Base-by-base conservation (phyloP, 2,797 vertebrate species). In the Neomorphus geoffroyi region DNA sequence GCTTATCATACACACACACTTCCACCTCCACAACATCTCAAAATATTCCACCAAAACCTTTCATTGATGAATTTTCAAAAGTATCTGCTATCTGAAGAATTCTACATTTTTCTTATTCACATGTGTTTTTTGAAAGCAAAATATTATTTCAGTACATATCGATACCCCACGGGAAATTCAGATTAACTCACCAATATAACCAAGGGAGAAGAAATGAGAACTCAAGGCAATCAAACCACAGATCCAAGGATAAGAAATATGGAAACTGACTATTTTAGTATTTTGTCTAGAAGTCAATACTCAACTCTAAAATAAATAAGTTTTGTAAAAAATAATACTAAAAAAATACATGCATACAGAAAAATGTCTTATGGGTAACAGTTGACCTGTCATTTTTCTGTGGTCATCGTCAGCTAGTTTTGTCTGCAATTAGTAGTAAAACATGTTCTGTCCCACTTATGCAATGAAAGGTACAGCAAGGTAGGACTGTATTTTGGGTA, bases 91-190 rank as follows among this genome's bases (percentile, higher is more conserved):
- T 54, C 18, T 79, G 18, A 23, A 82, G 30, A 74, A 71, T 45
- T 54, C 45, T 27, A 39, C 21, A 18, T 22, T 71, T 60, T 61
- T 56, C 7, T 66, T 77, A 32, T 54, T 73, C 18, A 35, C 6
- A 46, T 7, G 30, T 1, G 2, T 62, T 46, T 62, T n/a, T 62
- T 7, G 3, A 66, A 81, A 75, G 11, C 10, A 39, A 13, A 57
- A 6, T 53, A 51, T 32, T 85, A 46, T 8, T 19, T 39, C 73
- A 60, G 19, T 33, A 37, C 7, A 86, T 75, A 45, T 11, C 0
- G 2, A 60, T 28, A 60, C 2, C 1, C 11, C 4, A 35, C 0
- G 2, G 8, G 24, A 89, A 84, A 73, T 62, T 37, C 1, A 0
- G 26, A 86, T 18, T 39, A 90, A 73, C 2, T 8, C n/a, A 85